phyloP scores from a whole-genome alignment of 2,888 invertebrate species.

The Mesoligia furuncula region DNA sequence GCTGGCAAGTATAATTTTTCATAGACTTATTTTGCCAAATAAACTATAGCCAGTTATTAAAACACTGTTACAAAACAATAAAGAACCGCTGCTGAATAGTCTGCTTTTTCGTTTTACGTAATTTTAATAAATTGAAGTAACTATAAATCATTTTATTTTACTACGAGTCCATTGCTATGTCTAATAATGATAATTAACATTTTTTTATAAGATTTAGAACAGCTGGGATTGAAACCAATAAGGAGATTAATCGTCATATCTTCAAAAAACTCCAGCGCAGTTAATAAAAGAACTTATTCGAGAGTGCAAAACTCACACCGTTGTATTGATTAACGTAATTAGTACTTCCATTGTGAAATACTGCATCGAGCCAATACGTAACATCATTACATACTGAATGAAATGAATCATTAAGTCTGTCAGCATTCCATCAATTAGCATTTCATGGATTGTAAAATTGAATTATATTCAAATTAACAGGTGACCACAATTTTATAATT shows the following conservation, averaged over 20 bases:
- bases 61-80: slow-evolving; percentile 15
- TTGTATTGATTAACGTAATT: slow-evolving; percentile 56
- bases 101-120: background rate
- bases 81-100: slow-evolving; percentile 3
- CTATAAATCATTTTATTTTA: background rate
- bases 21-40: slow-evolving; percentile 36
- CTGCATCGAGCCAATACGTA: slow-evolving; percentile 71
- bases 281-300: slow-evolving; percentile 15
- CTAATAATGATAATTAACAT: too few relatives aligned
- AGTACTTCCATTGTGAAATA: slow-evolving; percentile 55
- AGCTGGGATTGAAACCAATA: background rate
- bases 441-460: slow-evolving; percentile 67
- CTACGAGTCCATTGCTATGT: background rate
- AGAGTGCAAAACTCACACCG: slow-evolving; percentile 21
- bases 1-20: slow-evolving; percentile 28
- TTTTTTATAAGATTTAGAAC: background rate
- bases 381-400: slow-evolving; percentile 77
- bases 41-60: slow-evolving; percentile 36
- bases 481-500: slow-evolving; percentile 60
- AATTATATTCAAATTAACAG: slow-evolving; percentile 60
- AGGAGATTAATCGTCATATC: background rate
- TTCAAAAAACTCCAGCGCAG: background rate
- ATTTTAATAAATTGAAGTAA: slow-evolving; percentile 4
- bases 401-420: slow-evolving; percentile 76
- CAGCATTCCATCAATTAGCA: slow-evolving; percentile 78